phyloP scores from a whole-genome alignment of 2,797 vertebrate species.

The Stomatorhinus walkeri region DNA sequence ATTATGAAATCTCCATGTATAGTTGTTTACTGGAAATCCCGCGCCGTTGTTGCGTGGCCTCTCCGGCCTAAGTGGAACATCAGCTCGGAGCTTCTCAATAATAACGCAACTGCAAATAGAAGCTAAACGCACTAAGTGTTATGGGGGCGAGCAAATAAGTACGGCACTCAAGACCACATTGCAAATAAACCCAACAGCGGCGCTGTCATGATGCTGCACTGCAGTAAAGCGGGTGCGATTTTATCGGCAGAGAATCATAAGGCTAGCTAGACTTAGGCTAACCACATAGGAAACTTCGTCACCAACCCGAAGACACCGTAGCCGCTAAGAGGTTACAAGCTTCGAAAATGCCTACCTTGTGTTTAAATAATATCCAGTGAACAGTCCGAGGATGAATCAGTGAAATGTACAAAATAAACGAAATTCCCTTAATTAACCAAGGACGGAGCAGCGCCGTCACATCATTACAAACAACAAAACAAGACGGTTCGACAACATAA shows the following conservation, averaged over 20 bases:
- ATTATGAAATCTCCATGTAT: background rate
- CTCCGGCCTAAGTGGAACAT: slow-evolving; percentile 7
- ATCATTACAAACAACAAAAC: slow-evolving; percentile 27
- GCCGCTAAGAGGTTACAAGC: background rate
- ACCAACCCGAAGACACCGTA: background rate
- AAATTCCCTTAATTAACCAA: background rate
- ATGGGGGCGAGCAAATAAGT: background rate
- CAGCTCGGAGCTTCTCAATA: background rate
- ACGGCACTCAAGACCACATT: background rate
- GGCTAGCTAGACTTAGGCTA: background rate
- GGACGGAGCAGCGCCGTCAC: slow-evolving; percentile 21
- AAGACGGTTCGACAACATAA: slow-evolving; percentile 13
- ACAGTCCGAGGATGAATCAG: background rate
- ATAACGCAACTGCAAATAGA: background rate
- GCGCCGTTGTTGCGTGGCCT: background rate
- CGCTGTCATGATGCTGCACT: background rate
- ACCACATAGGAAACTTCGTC: slow-evolving; percentile 3
- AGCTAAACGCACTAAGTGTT: background rate
- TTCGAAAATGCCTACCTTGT: background rate
- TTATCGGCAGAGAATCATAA: background rate
- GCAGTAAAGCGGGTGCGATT: background rate
- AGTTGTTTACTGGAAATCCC: slow-evolving; percentile 2
- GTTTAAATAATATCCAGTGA: background rate
- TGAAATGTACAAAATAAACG: background rate
- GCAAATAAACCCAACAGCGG: background rate